Base-by-base conservation (phyloP, 2,113 vertebrate genomes). In the Suncus etruscus region DNA sequence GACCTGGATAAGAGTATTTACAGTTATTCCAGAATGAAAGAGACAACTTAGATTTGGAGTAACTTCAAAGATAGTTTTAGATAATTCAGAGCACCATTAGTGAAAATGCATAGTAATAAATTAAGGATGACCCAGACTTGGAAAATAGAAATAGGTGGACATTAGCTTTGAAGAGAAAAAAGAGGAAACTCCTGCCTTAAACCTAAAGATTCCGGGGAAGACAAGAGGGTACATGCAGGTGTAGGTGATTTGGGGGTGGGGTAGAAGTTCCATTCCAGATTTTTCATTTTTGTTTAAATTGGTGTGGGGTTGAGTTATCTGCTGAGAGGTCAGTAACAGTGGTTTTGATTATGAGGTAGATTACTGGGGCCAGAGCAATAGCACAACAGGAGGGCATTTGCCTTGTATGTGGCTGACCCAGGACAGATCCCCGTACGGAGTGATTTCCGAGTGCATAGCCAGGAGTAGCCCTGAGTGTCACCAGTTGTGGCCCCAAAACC, bases 241-340 rank as follows among this genome's bases (percentile, higher is more conserved):
- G 72, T 76, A 72, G 83, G 8, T 79, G 24, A 50, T 74, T 68
- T 63, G 22, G 48, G 45, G 54, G 22, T 65, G 32, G 69, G 29
- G 22, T 58, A 69, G 31, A 15, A 51, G n/a, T 73, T 93, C 39
- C 15, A 58, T 87, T 69, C 47, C 73, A 29, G 45, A 50, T 78
- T 90, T 81, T 87, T 39, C 39, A 10, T 94, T 87, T 87, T 83
- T 29, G 69, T 86, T 84, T 9, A 65, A 68, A 58, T 54, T 86
- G 39, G 11, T 83, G 86, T 81, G 73, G 84, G n/a, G 29, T 75
- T 73, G 48, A 29, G 9, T 87, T 84, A 73, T 76, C 39, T 84
- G 39, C 61, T 66, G n/a, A 51, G 32, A 91, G 24, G 27, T 87
- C 24, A 16, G 18, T 72, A 61, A 1, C 91, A 3, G 20, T 83